Evolutionary conservation across 2,113 vertebrate genomes (phyloP).

Genomic region (Antennarius striatus): DNA sequence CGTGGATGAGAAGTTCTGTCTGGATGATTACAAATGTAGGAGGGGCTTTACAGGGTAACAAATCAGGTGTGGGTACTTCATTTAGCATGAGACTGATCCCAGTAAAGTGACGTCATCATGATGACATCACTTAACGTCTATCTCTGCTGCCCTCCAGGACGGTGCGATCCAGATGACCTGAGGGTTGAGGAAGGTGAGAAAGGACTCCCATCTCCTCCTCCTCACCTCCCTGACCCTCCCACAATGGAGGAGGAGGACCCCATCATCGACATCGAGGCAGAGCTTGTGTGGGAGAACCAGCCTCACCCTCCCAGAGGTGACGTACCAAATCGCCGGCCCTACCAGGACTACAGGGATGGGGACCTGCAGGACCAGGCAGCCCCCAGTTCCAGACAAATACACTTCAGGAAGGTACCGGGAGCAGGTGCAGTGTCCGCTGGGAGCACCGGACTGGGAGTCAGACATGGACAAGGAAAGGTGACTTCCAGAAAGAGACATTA

Average conservation of each 20-base stretch:
- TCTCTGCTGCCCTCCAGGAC: constrained; percentile 50
- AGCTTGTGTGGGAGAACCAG: constrained; percentile 60
- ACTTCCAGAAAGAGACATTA: neutral
- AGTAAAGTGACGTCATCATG: no score
- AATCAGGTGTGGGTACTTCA: no score
- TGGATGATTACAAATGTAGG: no score
- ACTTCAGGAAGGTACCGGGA: constrained; percentile 22
- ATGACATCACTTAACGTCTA: neutral
- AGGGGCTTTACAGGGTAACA: no score
- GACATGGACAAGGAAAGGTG: constrained; percentile 35
- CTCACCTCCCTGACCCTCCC: constrained; percentile 12
- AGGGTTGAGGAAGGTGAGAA: constrained; percentile 37
- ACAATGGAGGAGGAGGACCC: constrained; percentile 37
- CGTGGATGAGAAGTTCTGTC: no score
- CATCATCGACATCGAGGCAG: constrained; percentile 50
- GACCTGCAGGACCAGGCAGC: constrained; percentile 54
- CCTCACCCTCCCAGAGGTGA: constrained; percentile 69
- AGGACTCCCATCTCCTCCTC: constrained; percentile 3
- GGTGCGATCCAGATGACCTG: constrained; percentile 62
- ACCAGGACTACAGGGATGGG: constrained; percentile 40
- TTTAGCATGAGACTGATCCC: no score
- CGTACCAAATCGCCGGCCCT: constrained; percentile 63
- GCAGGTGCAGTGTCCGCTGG: constrained; percentile 1
- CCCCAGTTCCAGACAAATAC: neutral
- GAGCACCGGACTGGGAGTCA: constrained; percentile 16